phyloP scores from a whole-genome alignment of 2,113 vertebrate genomes.

The Perca fluviatilis region DNA sequence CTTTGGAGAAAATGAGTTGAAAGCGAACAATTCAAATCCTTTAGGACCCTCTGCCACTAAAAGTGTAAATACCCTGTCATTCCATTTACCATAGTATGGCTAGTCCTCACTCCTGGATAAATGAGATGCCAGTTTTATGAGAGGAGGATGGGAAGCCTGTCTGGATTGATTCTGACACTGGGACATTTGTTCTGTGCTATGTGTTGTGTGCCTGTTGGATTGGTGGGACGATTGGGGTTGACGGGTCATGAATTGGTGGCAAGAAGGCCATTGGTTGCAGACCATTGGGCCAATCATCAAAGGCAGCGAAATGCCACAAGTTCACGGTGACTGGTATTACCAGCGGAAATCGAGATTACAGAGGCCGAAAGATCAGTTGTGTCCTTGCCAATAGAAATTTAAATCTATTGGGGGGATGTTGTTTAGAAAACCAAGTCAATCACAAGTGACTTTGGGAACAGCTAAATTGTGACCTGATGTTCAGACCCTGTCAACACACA shows the following conservation, averaged over 20 bases:
- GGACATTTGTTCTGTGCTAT: conserved; percentile 78
- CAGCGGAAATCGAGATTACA: conserved; percentile 79
- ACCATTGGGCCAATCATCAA: conserved; percentile 81
- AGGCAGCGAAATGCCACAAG: conserved; percentile 78
- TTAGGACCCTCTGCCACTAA: conserved; percentile 46
- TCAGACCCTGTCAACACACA: neutral
- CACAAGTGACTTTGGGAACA: conserved; percentile 22
- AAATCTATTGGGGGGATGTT: conserved; percentile 39
- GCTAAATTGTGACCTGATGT: conserved; percentile 30
- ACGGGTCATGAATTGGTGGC: conserved; percentile 85
- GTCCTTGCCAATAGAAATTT: conserved; percentile 75
- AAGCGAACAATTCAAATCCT: conserved; percentile 50
- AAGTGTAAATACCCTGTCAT: conserved; percentile 68
- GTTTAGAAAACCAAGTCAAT: conserved; percentile 50
- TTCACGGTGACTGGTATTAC: conserved; percentile 76
- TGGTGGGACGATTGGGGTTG: conserved; percentile 84
- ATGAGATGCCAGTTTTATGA: conserved; percentile 83
- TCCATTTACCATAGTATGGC: conserved; percentile 65
- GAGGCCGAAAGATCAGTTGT: conserved; percentile 65
- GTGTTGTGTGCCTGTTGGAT: conserved; percentile 82
- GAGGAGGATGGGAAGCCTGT: conserved; percentile 76
- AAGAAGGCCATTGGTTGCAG: conserved; percentile 78
- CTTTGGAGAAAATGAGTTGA: conserved; percentile 33
- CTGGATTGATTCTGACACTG: conserved; percentile 80
- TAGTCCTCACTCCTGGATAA: conserved; percentile 69